Base-by-base conservation (phyloP, 2,113 vertebrate species). In the Chloebia gouldiae region DNA sequence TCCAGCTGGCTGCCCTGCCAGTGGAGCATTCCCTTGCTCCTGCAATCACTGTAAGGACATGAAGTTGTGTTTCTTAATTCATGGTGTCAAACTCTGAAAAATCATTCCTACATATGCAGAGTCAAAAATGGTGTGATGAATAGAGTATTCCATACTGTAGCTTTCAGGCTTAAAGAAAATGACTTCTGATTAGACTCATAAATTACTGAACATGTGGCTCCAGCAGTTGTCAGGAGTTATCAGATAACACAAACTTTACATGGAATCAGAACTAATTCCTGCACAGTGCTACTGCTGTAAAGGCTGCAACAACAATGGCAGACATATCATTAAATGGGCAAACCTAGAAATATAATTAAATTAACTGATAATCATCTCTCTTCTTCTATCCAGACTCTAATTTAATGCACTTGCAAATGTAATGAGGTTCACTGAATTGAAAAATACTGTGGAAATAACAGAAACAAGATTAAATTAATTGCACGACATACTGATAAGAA, bases 381-480 rank as follows among this genome's bases (percentile, higher is more conserved):
- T 95, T 93, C 96, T 98, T 97, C 98, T 97, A 97, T 95, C 96
- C 97, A 97, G 97, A 93, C 94, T 97, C 95, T 97, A 97, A 98
- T 97, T 98, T 97, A 98, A 97, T 96, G 97, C 95, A 97, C 94
- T 98, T 96, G 92, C 97, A 98, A 98, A 97, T 97, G 97, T 98
- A 98, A 98, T 98, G 98, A 98, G 96, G 92, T 96, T 98, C 88
- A 44, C 91, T 95, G 97, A 97, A 97, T 97, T 96, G 97, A 97
- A 98, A 97, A 98, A 96, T 97, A 98, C 96, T 93, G 96, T 95
- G 91, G 97, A 97, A 98, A 97, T 98, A 98, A 98, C 97, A 98
- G 98, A 98, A 98, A 98, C 97, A 98, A 98, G 98, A 98, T 98
- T 98, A 98, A 97, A 97, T 98, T 98, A 98, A 98, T 98, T 98